Percentiles rank a stretch among this genome's conserved stretches.
phyloP scores from a whole-genome alignment of 2,113 vertebrate species.

The Engystomops pustulosus region DNA sequence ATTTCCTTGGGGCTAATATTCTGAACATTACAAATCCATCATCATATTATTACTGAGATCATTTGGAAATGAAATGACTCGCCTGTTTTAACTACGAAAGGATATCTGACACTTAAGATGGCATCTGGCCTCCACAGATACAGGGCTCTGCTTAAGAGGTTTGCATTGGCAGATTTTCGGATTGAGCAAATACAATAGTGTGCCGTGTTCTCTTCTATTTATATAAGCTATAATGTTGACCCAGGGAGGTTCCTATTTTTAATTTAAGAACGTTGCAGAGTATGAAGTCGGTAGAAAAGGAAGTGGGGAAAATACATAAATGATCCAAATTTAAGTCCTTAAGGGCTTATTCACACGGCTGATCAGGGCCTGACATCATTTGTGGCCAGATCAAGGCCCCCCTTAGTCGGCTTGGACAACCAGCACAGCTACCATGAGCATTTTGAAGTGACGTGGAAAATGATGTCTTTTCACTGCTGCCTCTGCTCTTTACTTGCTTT shows the following conservation, averaged over 20 bases:
- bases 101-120: slow-evolving; percentile 14
- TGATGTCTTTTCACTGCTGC: too few relatives aligned
- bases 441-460: too few relatives aligned
- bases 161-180: background rate
- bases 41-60: background rate
- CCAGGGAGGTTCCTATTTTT: background rate
- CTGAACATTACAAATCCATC: background rate
- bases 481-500: too few relatives aligned
- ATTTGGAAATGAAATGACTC: background rate
- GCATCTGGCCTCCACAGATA: background rate
- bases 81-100: background rate
- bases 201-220: too few relatives aligned
- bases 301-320: background rate
- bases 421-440: too few relatives aligned
- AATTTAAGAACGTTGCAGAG: background rate
- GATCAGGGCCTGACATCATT: too few relatives aligned
- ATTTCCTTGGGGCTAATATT: background rate
- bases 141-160: background rate
- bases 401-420: too few relatives aligned
- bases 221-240: slow-evolving; percentile 15
- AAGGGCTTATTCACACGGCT: too few relatives aligned
- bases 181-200: background rate
- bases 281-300: background rate
- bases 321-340: background rate
- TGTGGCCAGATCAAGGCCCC: too few relatives aligned